Evolutionary conservation across 1,140 invertebrate species (phyloP).

Genomic region (Lysiphlebus fabarum): DNA sequence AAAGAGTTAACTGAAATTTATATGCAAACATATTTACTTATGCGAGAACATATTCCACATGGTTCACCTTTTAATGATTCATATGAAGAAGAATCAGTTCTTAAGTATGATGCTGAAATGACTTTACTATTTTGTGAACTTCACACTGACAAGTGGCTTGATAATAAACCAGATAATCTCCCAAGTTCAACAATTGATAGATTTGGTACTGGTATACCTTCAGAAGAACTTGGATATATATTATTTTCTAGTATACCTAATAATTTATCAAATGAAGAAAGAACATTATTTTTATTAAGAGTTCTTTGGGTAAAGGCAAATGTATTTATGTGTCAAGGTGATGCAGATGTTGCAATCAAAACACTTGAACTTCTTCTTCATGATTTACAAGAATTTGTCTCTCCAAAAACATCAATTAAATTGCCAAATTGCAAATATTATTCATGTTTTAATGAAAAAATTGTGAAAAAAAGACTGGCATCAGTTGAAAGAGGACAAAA

Average conservation of each 20-base stretch:
- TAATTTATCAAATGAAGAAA: conserved; percentile 43
- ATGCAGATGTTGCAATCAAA: conserved; percentile 52
- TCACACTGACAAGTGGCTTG: conserved; percentile 58
- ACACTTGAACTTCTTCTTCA: conserved; percentile 51
- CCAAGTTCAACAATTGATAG: conserved; percentile 37
- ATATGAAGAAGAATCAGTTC: conserved; percentile 51
- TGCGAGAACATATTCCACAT: conserved; percentile 49
- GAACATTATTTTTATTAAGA: conserved; percentile 45
- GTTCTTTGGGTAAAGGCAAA: conserved; percentile 59
- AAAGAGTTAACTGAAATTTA: conserved; percentile 60
- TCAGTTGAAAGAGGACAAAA: conserved; percentile 59
- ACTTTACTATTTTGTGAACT: conserved; percentile 67
- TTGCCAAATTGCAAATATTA: conserved; percentile 57
- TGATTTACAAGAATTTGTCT: conserved; percentile 42
- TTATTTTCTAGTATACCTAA: conserved; percentile 50
- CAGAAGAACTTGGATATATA: conserved; percentile 49
- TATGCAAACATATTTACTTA: conserved; percentile 60
- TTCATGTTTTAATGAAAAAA: conserved; percentile 46
- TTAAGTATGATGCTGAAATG: conserved; percentile 59
- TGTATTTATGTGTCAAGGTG: conserved; percentile 54
- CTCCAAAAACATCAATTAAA: conserved; percentile 41
- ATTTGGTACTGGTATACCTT: conserved; percentile 46
- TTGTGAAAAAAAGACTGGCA: conserved; percentile 52
- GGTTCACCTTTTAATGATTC: conserved; percentile 55
- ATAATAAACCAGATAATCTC: conserved; percentile 53